Evolutionary conservation across 1,140 invertebrate genomes (phyloP), one percentile per base, ranked within the genome.

Genomic region (Drosophila asahinai): DNA sequence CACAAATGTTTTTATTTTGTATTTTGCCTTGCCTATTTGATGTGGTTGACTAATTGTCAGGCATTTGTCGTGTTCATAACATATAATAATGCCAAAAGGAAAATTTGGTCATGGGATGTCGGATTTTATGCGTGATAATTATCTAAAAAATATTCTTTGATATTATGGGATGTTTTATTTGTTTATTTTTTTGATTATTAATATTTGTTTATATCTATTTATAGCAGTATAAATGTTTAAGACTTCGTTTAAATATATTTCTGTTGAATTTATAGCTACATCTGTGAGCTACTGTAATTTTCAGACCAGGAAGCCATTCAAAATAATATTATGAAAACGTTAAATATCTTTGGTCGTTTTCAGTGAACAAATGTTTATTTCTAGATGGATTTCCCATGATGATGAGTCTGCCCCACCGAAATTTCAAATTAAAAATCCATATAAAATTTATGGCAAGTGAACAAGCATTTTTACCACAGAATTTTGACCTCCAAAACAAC

Each of bases 341-440:
- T 2, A 14, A 17, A 52, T 14, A 33, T 36, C 30, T 19, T 7
- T 4, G 12, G 3, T 54, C 12, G 7, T 19, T 54, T 33, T 19
- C 5, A 7, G 2, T 33, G 27, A 52, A 12, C 3, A 54, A 38
- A 38, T 55, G 52, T 38, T 22, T 38, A 38, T 22, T 36, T 0
- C 12, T 5, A 55, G 27, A 54, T 38, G 17, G 17, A 55, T 55
- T 38, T 22, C 33, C 52, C 51, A 36, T 19, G 51, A 36, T 19
- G 51, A 54, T 36, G 30, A 54, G 27, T 17, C 30, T 51, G 1
- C 8, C 14, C 4, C 0, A n/a, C n/a, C 49, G 2, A 54, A 19
- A 17, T 33, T 62, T 76, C 60, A 66, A 67, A 82, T 82, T 83
- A 68, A 86, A 86, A 87, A 79, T 27, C 79, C 68, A 86, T 86